Conservation (phyloP, 2,888 invertebrate species). For the Blastobasis adustella region DNA sequence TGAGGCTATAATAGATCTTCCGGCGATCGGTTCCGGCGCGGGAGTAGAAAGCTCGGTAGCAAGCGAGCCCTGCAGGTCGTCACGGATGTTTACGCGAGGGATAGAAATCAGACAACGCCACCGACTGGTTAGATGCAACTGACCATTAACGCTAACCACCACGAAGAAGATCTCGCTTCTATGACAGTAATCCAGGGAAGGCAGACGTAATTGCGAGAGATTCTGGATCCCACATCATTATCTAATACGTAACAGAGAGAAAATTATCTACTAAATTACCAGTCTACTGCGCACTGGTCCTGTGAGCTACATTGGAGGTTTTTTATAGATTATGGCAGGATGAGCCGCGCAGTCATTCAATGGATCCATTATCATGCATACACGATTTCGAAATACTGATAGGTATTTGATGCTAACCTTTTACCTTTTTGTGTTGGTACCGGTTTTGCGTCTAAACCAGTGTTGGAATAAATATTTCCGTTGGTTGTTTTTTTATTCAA, state of each 20-base stretch:
- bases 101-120: slow-evolving; percentile 41
- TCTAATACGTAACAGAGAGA: background rate
- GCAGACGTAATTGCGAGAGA: slow-evolving; percentile 25
- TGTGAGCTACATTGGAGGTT: no score
- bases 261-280: background rate
- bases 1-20: slow-evolving; percentile 59
- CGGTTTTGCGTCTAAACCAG: slow-evolving; percentile 50
- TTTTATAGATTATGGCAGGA: background rate
- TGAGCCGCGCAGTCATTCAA: slow-evolving; percentile 4
- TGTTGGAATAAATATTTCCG: slow-evolving; percentile 50
- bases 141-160: slow-evolving; percentile 23
- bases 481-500: slow-evolving; percentile 40
- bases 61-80: slow-evolving; percentile 39
- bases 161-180: slow-evolving; percentile 22
- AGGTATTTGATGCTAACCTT: slow-evolving; percentile 54
- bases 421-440: slow-evolving; percentile 49
- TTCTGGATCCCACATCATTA: slow-evolving; percentile 4
- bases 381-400: slow-evolving; percentile 33
- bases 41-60: slow-evolving; percentile 49
- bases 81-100: slow-evolving; percentile 49
- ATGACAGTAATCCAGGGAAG: slow-evolving; percentile 23
- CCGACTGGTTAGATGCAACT: slow-evolving; percentile 36
- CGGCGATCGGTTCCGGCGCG: slow-evolving; percentile 39
- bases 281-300: no score
- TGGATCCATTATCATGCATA: slow-evolving; percentile 5